Evolutionary conservation across 2,797 vertebrate species (phyloP).

Genomic region (Chrosomus eos): DNA sequence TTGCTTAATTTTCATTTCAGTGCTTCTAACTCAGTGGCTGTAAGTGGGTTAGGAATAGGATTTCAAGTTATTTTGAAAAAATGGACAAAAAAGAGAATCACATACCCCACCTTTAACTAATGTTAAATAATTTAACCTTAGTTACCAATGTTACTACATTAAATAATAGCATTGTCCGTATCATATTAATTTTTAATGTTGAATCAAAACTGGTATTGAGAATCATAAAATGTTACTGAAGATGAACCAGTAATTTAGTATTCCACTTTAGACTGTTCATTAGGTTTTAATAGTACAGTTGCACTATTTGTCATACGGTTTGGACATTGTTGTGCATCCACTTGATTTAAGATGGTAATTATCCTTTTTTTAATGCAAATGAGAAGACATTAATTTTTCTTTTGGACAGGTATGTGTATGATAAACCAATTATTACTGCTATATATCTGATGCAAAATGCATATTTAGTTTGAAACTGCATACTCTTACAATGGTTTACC

Average conservation of each 20-base stretch:
- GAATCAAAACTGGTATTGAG: neutral
- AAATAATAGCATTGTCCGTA: neutral
- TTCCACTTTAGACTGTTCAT: neutral
- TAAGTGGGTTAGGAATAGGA: too few relatives aligned
- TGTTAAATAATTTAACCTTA: neutral
- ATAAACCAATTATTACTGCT: constrained; percentile 26
- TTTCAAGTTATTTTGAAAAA: too few relatives aligned
- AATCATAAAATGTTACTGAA: neutral
- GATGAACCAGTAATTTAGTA: neutral
- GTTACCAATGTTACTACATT: neutral
- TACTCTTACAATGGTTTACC: constrained; percentile 10
- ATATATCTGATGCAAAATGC: constrained; percentile 4
- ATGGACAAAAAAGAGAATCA: too few relatives aligned
- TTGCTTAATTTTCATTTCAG: too few relatives aligned
- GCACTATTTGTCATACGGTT: constrained; percentile 1
- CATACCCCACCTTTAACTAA: too few relatives aligned
- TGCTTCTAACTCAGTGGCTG: too few relatives aligned
- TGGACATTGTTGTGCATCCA: constrained; percentile 18
- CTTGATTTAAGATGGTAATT: constrained; percentile 33
- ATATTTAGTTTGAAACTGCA: constrained; percentile 4
- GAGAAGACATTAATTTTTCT: constrained; percentile 25
- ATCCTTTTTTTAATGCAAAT: constrained; percentile 36
- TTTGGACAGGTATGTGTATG: constrained; percentile 36
- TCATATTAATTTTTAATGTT: neutral
- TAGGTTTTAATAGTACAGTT: neutral